Evolutionary conservation across 2,888 invertebrate species (phyloP).

Genomic region (Serripes groenlandicus): DNA sequence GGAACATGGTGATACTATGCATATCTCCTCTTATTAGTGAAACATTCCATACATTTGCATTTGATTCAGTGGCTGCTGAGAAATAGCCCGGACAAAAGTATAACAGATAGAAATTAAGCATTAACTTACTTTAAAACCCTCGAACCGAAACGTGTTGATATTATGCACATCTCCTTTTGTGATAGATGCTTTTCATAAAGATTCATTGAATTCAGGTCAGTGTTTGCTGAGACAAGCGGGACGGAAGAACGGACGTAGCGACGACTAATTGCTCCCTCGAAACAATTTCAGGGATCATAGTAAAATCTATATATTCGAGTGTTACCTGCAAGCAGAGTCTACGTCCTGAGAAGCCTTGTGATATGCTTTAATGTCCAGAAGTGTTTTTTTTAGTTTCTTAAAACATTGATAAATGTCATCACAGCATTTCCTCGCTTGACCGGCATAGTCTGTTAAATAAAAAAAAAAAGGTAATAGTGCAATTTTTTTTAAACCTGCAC

Average conservation of each 20-base stretch:
- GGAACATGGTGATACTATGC: no score
- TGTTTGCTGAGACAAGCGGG: background rate
- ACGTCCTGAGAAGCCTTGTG: background rate
- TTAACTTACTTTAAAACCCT: no score
- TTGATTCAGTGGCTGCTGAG: no score
- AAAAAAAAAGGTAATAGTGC: background rate
- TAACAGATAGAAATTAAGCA: no score
- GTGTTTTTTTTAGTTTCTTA: constrained; percentile 1
- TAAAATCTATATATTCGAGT: background rate
- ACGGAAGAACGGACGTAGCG: background rate
- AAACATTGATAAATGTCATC: constrained; percentile 32
- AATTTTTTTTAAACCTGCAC: background rate
- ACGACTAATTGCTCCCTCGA: background rate
- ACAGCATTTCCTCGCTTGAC: constrained; percentile 49
- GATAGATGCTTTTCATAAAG: no score
- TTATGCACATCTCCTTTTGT: no score
- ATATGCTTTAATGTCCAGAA: background rate
- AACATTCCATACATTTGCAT: no score
- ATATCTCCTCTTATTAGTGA: no score
- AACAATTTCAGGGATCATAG: background rate
- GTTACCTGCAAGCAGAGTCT: constrained; percentile 6
- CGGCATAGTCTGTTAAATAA: constrained; percentile 32
- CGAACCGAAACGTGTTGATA: no score
- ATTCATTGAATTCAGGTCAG: background rate
- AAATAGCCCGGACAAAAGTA: no score